Evolutionary conservation across 35 echinoderm and acorn worm species (phyloP), one percentile per base, ranked within the genome.

Genomic region (Anneissia japonica): DNA sequence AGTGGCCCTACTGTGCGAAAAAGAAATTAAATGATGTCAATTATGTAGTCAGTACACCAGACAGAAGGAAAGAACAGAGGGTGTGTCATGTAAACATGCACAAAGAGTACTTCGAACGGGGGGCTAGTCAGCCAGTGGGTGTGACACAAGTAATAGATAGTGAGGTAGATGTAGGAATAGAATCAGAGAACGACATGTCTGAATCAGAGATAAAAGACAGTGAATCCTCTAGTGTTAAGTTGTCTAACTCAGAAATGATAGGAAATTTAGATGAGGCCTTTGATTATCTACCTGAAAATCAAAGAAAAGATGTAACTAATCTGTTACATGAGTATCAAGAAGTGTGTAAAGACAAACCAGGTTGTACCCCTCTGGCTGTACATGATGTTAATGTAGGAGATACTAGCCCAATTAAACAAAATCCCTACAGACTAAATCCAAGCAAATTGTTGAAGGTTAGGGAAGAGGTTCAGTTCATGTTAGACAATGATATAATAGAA

Each of bases 391-490:
- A 87, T 79, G 85, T 87, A 0, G 85, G 86, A 80, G 77, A 81
- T 88, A 77, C 77, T 23, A 88, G 80, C n/a, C 86, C 86, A 34
- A 81, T 81, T 36, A 88, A 88, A 72, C 86, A 88, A 38, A 75
- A 88, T 41, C 89, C 85, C 26, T 91, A 95, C 82, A 46, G 93
- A 39, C 21, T 95, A 11, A 94, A 83, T 46, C 93, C 89, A 36
- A 5, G 7, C 29, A 95, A 91, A 73, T 32, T 32, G 32, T 31
- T 85, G 46, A 76, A 88, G 75, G 37, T 91, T 28, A 74, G 74
- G 32, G 37, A 93, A 14, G 93, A 94, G 84, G 73, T 91, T 46
- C 56, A 84, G 21, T 90, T 87, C 28, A 94, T 94, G 93, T 77
- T 94, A 31, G 85, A 87, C 23, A 81, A 94, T 55, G 87, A 85